Evolutionary conservation across 2,113 vertebrate genomes (phyloP).

Genomic region (Indicator maculatus): DNA sequence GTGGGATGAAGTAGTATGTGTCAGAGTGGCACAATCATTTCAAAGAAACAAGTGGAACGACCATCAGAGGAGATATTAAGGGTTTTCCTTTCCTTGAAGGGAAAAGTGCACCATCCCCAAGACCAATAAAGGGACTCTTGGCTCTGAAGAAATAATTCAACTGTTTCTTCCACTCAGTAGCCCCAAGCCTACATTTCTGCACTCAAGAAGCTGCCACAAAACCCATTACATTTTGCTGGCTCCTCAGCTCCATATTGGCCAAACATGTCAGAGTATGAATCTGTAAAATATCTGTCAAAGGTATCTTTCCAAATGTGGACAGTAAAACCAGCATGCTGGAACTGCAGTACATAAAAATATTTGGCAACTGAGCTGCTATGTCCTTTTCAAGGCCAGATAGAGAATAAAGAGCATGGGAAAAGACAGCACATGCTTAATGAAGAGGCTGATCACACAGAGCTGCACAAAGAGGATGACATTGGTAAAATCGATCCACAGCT

Average conservation of each 20-base stretch:
- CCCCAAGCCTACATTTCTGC: neutral
- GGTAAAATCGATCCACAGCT: neutral
- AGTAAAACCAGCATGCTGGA: neutral
- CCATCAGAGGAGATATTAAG: neutral
- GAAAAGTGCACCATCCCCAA: neutral
- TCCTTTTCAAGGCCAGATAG: neutral
- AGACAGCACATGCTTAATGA: neutral
- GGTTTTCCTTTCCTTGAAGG: neutral
- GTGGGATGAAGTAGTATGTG: neutral
- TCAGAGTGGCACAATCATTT: neutral
- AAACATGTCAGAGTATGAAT: neutral
- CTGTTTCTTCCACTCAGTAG: neutral
- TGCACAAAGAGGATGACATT: neutral
- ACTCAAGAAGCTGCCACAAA: neutral
- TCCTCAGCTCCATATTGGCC: neutral
- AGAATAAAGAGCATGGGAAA: neutral
- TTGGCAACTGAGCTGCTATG: neutral
- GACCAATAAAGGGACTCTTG: neutral
- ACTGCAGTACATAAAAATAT: rapidly evolving
- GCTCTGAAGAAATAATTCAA: neutral
- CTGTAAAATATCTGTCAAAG: neutral
- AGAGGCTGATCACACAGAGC: neutral
- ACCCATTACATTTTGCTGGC: neutral
- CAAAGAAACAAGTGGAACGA: neutral
- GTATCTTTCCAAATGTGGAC: neutral